Evolutionary conservation across 2,113 vertebrate genomes (phyloP).

Genomic region (Hymenochirus boettgeri): DNA sequence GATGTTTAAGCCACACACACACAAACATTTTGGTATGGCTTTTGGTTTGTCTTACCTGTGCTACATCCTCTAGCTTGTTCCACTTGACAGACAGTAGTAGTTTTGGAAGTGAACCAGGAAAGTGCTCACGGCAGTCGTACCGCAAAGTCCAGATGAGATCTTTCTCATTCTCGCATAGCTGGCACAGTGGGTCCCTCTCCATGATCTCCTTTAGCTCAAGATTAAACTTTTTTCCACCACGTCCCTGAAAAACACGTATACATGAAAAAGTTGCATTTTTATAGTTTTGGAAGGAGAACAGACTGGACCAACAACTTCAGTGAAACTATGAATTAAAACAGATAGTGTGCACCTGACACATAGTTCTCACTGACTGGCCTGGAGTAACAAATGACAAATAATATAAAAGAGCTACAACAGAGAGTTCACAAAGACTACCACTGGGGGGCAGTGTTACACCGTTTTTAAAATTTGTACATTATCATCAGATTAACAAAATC

Average conservation of each 20-base stretch:
- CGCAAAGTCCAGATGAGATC: conserved; percentile 96
- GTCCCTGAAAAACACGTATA: conserved; percentile 64
- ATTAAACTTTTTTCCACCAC: conserved; percentile 93
- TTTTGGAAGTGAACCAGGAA: conserved; percentile 92
- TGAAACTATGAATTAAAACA: too few species aligned
- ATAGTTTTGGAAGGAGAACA: too few species aligned
- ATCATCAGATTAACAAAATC: too few species aligned
- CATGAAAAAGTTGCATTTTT: too few species aligned
- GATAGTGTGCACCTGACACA: too few species aligned
- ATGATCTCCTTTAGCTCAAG: conserved; percentile 96
- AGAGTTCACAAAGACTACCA: background rate
- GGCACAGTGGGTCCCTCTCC: conserved; percentile 93
- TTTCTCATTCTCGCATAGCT: conserved; percentile 98
- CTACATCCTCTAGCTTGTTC: conserved; percentile 98
- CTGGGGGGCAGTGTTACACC: background rate
- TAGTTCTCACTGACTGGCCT: background rate
- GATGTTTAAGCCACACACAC: too few species aligned
- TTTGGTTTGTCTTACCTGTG: conserved; percentile 72
- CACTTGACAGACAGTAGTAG: conserved; percentile 94
- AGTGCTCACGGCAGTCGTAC: conserved; percentile 87
- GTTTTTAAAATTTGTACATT: too few species aligned
- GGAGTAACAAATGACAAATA: background rate
- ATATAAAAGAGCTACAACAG: too few species aligned
- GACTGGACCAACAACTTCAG: background rate
- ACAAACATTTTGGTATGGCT: too few species aligned